A percentile compares a stretch with the other conserved stretches of the same genome.
Evolutionary conservation across 37 sponge, comb jelly and placozoan species (phyloP).

Genomic region (Halichondria panicea): DNA sequence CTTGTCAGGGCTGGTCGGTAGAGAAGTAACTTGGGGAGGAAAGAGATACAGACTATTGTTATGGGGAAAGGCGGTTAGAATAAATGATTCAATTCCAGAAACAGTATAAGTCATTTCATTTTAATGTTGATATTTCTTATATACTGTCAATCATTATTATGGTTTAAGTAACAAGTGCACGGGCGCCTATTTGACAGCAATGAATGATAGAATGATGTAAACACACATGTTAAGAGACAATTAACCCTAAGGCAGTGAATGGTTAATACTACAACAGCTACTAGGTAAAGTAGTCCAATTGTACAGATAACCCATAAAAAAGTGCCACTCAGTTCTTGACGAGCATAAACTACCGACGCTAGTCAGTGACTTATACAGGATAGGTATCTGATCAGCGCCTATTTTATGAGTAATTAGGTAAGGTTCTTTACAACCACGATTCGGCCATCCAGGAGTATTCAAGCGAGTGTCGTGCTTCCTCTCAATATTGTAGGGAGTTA

Average conservation of each 20-base stretch:
- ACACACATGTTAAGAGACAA: too few relatives aligned
- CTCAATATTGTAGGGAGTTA: conserved; percentile 36
- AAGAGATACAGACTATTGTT: conserved; percentile 35
- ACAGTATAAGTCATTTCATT: too few relatives aligned
- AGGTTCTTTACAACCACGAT: conserved; percentile 19
- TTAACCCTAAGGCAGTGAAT: too few relatives aligned
- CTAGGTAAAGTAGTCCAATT: conserved; percentile 24
- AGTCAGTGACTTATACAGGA: background rate
- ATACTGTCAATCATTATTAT: too few relatives aligned
- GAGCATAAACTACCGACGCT: conserved; percentile 3
- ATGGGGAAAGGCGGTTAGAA: too few relatives aligned
- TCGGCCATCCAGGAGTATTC: background rate
- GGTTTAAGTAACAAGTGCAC: too few relatives aligned
- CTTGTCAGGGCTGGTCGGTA: conserved; percentile 43
- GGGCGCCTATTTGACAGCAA: too few relatives aligned
- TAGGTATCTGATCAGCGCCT: background rate
- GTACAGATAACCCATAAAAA: conserved; percentile 6
- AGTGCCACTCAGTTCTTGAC: background rate
- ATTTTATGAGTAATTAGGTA: conserved; percentile 29
- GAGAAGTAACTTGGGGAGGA: conserved; percentile 63
- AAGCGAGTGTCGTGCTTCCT: conserved; percentile 41
- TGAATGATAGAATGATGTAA: too few relatives aligned
- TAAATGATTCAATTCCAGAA: too few relatives aligned
- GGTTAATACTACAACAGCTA: too few relatives aligned
- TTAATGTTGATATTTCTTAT: too few relatives aligned